Evolutionary conservation across 2,113 vertebrate genomes (phyloP), one percentile per base, ranked within the genome.

Genomic region (Asarcornis scutulata): DNA sequence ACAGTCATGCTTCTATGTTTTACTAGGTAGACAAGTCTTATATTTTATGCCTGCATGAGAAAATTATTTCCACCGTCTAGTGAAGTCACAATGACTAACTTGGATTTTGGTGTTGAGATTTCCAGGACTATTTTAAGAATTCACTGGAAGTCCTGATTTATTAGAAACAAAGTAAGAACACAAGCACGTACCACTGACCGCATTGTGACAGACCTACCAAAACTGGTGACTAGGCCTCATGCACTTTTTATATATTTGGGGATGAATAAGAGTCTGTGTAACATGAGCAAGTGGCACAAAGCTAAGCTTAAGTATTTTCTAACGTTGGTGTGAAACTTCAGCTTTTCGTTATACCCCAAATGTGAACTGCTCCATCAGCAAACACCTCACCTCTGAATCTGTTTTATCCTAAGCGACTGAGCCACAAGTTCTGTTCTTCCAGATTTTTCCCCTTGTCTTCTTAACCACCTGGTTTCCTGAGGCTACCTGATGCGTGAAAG

Each of bases 121-220:
- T 93, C 62, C 58, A 36, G 8, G 46, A 76, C 16, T 52, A 11
- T 42, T 86, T 59, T 71, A 88, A 68, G 68, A 95, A 83, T 81
- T 92, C 80, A 92, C 34, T 48, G 34, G 34, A 88, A 96, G 69
- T 83, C 14, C 10, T 42, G 36, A 34, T 93, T 85, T 64, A 91
- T 38, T 69, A 74, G 83, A 93, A 88, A 40, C 17, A 69, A 93
- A 88, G 73, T n/a, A 83, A 77, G 90, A 88, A 77, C 32, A 80
- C 0, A 3, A 64, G 40, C 34, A 62, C 42, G 62, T 46, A 73
- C 25, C 48, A 69, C 75, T 48, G 46, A 92, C 48, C 53, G 44
- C 44, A 86, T 62, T 50, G 15, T 6, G 23, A 83, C 32, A 92
- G 44, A 86, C 9, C 32, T 69, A 83, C 26, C 42, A 73, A 55